These are phyloP conservation scores for Pluvialis apricaria DNA, from an alignment of 2,113 vertebrate species.

Conservation along the genomic window DNA sequence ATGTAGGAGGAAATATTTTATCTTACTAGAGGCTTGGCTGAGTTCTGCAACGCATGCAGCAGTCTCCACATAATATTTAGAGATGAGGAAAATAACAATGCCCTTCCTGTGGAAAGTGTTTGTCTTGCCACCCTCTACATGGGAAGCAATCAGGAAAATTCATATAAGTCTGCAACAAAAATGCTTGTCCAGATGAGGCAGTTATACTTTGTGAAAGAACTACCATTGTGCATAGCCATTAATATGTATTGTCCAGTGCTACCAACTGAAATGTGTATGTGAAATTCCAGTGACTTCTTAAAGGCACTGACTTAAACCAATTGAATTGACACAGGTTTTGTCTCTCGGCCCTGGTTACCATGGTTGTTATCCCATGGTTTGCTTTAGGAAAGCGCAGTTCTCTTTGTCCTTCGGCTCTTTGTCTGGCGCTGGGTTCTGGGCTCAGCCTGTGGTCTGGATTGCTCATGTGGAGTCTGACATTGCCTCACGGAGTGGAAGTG, in stretches of 20 bases:
- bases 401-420: neutral
- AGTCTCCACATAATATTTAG: neutral
- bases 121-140: neutral
- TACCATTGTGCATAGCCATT: neutral
- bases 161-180: neutral
- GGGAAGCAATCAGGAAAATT: neutral
- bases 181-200: neutral
- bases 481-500: neutral
- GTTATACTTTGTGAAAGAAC: neutral
- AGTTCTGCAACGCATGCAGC: neutral
- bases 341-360: accelerated
- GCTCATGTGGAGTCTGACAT: neutral
- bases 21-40: neutral
- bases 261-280: neutral
- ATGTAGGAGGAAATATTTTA: neutral
- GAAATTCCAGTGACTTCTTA: neutral
- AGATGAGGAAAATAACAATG: neutral
- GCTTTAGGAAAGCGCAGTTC: neutral
- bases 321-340: neutral
- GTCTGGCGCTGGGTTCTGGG: neutral
- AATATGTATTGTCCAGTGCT: neutral
- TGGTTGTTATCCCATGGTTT: neutral
- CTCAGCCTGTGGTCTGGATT: neutral
- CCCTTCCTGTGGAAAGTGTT: neutral
- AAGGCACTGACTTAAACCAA: neutral